Evolutionary conservation across 2,888 invertebrate genomes (phyloP), one percentile per base, ranked within the genome.

Genomic region (Alloplasta piceator): DNA sequence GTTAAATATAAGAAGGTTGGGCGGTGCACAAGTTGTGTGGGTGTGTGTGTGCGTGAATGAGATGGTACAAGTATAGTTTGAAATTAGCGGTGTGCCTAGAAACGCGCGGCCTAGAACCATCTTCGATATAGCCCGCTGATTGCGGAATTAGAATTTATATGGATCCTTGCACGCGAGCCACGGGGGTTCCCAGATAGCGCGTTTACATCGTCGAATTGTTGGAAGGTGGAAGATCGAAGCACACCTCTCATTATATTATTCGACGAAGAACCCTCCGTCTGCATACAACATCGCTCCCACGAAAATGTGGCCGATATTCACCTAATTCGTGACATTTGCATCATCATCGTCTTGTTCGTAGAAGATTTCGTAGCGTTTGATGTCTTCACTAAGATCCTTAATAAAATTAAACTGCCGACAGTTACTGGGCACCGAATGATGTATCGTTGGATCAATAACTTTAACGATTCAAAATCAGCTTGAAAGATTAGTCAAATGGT

Each of bases 121-220:
- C 91, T 90, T 90, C 88, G 91, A 91, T 91, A 90, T 78, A 82
- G 79, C 78, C 88, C 88, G 90, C 89, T 91, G 91, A 91, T 92
- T 91, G 91, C 90, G 89, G 90, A 92, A 91, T 91, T 90, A 91
- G 91, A 92, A 92, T 92, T 91, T 92, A 92, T 92, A 92, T 92
- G 91, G 91, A 90, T 90, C 88, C 85, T 79, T 85, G 91, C 92
- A 92, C 92, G 92, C 92, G 90, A 81, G 71, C 87, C 91, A 91
- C 58, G 48, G 91, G 83, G 89, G 87, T 87, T 90, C 90, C 88
- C 91, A 89, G 56, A 71, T 63, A 58, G 58, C 50, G 7, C 64
- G 68, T 73, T 81, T 71, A 74, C 70, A 70, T 58, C 46, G 55
- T 36, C 55, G 43, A 43, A 73, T 55, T n/a, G 60, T 26, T 3